phyloP scores from a whole-genome alignment of 2,797 vertebrate species.

The Morus bassanus region DNA sequence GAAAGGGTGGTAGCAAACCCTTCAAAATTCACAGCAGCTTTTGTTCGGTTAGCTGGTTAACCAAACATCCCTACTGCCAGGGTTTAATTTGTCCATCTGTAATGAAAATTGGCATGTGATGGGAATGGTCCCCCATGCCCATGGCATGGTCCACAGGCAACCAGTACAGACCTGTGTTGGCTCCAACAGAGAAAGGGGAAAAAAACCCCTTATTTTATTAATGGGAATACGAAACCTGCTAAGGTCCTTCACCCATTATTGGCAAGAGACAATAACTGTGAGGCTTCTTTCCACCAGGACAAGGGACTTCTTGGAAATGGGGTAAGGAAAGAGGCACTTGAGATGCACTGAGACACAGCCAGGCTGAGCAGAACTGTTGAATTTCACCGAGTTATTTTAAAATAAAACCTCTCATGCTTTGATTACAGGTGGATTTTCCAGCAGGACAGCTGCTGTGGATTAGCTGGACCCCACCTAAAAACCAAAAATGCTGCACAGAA shows the following conservation, averaged over 20 bases:
- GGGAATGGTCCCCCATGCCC: neutral
- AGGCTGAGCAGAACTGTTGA: neutral
- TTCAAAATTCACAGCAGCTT: neutral
- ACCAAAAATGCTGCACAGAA: neutral
- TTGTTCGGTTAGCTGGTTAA: neutral
- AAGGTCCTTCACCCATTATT: neutral
- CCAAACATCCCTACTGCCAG: neutral
- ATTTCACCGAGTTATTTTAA: neutral
- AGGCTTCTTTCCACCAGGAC: neutral
- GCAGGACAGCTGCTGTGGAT: neutral
- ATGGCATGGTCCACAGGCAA: accelerated
- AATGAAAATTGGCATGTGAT: accelerated
- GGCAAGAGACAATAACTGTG: neutral
- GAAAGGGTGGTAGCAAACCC: neutral
- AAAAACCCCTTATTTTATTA: neutral
- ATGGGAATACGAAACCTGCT: neutral
- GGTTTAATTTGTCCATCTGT: no score
- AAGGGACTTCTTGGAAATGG: neutral
- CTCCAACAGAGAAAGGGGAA: neutral
- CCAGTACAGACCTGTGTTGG: neutral
- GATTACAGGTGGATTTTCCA: neutral
- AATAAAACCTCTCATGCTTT: neutral
- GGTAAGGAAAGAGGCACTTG: neutral
- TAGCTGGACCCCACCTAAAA: neutral
- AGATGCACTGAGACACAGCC: neutral